A percentile compares a stretch with the other conserved stretches of the same genome.
Conservation (phyloP, 2,888 invertebrate species). For the Drosophila aldrichi region DNA sequence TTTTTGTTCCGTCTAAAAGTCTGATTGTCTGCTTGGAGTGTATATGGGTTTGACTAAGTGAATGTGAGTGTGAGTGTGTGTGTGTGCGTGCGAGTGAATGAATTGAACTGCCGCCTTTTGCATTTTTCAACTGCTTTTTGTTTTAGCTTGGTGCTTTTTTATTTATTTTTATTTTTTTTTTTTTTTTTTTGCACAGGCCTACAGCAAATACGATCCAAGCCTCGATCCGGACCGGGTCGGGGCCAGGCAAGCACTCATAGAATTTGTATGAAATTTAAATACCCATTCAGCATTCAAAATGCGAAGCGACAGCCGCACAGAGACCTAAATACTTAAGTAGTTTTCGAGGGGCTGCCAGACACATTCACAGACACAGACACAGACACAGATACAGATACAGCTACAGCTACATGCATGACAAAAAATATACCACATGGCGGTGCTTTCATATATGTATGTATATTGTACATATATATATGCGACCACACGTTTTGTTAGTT, state of each 20-base stretch:
- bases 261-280: constrained; percentile 82
- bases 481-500: constrained; percentile 74
- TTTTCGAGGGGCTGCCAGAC: constrained; percentile 69
- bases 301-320: constrained; percentile 78
- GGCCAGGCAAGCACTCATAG: constrained; percentile 67
- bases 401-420: constrained; percentile 29
- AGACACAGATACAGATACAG: constrained; percentile 21
- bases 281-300: constrained; percentile 81
- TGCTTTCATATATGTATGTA: constrained; percentile 65
- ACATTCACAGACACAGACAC: constrained; percentile 33
- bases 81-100: constrained; percentile 54
- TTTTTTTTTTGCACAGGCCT: constrained; percentile 53
- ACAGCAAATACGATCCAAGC: constrained; percentile 52
- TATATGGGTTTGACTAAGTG: constrained; percentile 3
- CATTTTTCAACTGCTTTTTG: constrained; percentile 68
- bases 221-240: constrained; percentile 31
- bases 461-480: too few relatives aligned
- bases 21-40: constrained; percentile 14
- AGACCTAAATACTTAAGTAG: constrained; percentile 82
- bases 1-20: constrained; percentile 53
- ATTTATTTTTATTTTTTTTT: background rate
- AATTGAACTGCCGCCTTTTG: constrained; percentile 73
- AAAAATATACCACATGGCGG: constrained; percentile 61
- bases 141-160: constrained; percentile 16
- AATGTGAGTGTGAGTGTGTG: constrained; percentile 1